Conservation (phyloP, 2,797 vertebrate genomes). For the Sebastes flavidus region DNA sequence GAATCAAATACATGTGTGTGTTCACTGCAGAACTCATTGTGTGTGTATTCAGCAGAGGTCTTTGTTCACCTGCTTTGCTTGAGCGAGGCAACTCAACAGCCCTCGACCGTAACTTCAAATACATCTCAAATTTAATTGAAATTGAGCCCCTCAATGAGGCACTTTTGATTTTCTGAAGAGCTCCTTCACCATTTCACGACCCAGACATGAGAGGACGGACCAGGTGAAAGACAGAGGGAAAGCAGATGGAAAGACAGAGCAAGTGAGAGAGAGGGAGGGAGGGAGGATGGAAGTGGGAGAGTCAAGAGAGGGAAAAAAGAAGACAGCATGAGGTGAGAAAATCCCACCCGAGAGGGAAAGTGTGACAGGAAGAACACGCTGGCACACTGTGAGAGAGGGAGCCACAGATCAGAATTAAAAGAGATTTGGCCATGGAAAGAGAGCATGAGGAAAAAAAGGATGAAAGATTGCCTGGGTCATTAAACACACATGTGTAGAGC, state of each 20-base stretch:
- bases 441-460: not conserved
- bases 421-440: not conserved
- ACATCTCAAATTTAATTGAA: slow-evolving; percentile 27
- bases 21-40: not conserved
- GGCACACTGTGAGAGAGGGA: not conserved
- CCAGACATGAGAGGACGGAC: slow-evolving; percentile 4
- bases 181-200: slow-evolving; percentile 6
- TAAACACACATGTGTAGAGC: slow-evolving; percentile 7
- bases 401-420: slow-evolving; percentile 6
- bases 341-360: slow-evolving; percentile 13
- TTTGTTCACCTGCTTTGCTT: not conserved
- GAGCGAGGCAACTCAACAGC: not conserved
- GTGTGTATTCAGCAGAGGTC: not conserved
- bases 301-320: not conserved
- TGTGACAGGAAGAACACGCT: slow-evolving; percentile 7
- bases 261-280: slow-evolving; percentile 1
- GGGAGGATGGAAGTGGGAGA: slow-evolving; percentile 2
- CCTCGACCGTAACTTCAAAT: slow-evolving; percentile 3
- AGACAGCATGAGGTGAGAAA: slow-evolving; percentile 36
- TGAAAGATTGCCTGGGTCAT: slow-evolving; percentile 1
- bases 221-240: not conserved
- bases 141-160: slow-evolving; percentile 7
- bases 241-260: not conserved
- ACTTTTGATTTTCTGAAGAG: slow-evolving; percentile 30
- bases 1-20: not conserved